phyloP scores from a whole-genome alignment of 2,888 invertebrate genomes.

The Drosophila atroscutellata region DNA sequence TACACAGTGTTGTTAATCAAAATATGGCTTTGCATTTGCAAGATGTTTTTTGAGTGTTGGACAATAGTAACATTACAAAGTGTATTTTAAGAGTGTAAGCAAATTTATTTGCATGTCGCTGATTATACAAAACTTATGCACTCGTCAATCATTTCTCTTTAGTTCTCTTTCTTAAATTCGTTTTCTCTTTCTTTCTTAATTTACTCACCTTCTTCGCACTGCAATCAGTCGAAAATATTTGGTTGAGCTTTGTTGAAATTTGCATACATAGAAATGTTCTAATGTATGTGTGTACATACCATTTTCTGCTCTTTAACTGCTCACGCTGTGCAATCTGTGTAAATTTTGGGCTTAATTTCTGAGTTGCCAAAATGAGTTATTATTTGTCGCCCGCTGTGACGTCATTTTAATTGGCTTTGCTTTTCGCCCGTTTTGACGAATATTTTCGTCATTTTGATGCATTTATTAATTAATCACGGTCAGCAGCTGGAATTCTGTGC shows the following conservation, averaged over 20 bases:
- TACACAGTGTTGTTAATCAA: not conserved
- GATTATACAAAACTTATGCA: no score
- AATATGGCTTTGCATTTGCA: not conserved
- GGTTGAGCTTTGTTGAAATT: not conserved
- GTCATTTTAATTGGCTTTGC: not conserved
- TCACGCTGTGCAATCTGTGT: not conserved
- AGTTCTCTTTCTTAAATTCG: not conserved
- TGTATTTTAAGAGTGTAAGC: not conserved
- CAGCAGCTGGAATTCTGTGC: not conserved
- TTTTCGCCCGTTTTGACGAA: not conserved
- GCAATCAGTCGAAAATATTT: not conserved
- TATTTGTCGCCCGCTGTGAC: not conserved
- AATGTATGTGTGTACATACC: not conserved
- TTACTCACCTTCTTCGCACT: not conserved
- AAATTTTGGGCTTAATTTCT: not conserved
- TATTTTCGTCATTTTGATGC: not conserved
- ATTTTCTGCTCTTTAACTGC: not conserved
- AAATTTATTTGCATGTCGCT: not conserved
- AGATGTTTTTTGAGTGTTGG: not conserved
- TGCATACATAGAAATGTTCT: not conserved
- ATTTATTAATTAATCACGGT: slow-evolving; percentile 3
- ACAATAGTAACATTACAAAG: not conserved
- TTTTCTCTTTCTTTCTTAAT: not conserved
- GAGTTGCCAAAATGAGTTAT: slow-evolving; percentile 1
- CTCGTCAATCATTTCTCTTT: not conserved